Percentiles rank a stretch among this genome's conserved stretches.
These are phyloP conservation scores for Sorex fumeus DNA, from an alignment of 2,113 vertebrate genomes.

Conservation along the genomic window DNA sequence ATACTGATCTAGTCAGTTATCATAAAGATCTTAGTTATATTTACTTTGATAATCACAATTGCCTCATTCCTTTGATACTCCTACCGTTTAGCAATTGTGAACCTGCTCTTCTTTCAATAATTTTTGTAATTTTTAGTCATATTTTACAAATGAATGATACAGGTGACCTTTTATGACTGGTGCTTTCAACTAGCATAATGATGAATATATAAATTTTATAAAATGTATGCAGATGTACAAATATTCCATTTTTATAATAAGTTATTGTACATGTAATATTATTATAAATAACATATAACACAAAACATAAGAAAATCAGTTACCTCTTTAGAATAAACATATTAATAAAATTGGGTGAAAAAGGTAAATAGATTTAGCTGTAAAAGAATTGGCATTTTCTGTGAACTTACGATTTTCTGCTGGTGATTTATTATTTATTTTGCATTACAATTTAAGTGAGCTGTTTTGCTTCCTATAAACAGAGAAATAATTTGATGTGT, in stretches of 20 bases:
- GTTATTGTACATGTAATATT: conserved; percentile 9
- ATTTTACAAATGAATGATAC: conserved; percentile 5
- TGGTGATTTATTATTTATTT: conserved; percentile 76
- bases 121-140: neutral
- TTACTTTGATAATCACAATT: neutral
- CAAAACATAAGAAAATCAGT: neutral
- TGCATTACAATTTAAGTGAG: conserved; percentile 72
- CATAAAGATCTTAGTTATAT: neutral
- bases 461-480: conserved; percentile 74
- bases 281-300: conserved; percentile 3
- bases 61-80: accelerated
- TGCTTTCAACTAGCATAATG: neutral
- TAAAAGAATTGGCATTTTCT: conserved; percentile 57
- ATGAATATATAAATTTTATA: neutral
- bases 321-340: neutral
- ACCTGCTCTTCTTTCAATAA: neutral
- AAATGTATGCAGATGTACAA: neutral
- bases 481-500: conserved; percentile 23
- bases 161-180: neutral
- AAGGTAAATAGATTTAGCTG: conserved; percentile 32
- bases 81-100: neutral
- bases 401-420: conserved; percentile 67
- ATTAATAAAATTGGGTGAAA: conserved; percentile 36
- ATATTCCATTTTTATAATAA: conserved; percentile 37
- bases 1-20: neutral